Evolutionary conservation across 2,888 invertebrate species (phyloP).

Genomic region (Lycia hirtaria): DNA sequence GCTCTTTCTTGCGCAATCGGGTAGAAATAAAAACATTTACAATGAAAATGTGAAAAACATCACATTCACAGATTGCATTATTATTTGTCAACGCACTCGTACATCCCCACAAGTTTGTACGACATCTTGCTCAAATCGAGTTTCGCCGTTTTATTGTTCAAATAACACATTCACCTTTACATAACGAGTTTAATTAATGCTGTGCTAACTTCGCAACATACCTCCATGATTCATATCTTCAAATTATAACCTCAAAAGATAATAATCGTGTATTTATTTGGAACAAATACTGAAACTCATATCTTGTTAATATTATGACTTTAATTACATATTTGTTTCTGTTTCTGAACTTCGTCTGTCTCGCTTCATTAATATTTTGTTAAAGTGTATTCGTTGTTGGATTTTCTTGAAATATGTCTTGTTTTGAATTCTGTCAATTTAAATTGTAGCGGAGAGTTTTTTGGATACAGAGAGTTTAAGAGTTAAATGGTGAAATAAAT

Average conservation of each 20-base stretch:
- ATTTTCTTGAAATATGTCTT: background rate
- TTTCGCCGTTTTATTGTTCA: background rate
- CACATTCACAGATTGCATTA: no score
- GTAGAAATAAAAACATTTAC: no score
- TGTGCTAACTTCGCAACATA: conserved; percentile 1
- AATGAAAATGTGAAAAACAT: no score
- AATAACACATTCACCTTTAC: conserved; percentile 7
- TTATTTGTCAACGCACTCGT: no score
- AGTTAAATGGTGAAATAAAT: no score
- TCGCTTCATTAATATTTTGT: background rate
- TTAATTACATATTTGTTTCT: conserved; percentile 17
- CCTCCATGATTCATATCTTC: background rate
- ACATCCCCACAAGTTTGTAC: no score
- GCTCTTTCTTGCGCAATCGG: no score
- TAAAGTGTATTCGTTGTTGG: background rate
- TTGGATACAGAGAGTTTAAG: no score
- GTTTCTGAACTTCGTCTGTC: background rate
- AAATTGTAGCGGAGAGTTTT: background rate
- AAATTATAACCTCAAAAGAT: background rate
- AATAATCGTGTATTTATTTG: conserved; percentile 22
- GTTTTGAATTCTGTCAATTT: background rate
- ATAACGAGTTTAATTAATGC: conserved; percentile 28
- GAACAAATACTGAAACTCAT: conserved; percentile 19
- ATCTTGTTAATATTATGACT: conserved; percentile 11
- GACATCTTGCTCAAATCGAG: conserved; percentile 3